Conservation (phyloP, 2,797 vertebrate species). For the Urocyon cinereoargenteus region DNA sequence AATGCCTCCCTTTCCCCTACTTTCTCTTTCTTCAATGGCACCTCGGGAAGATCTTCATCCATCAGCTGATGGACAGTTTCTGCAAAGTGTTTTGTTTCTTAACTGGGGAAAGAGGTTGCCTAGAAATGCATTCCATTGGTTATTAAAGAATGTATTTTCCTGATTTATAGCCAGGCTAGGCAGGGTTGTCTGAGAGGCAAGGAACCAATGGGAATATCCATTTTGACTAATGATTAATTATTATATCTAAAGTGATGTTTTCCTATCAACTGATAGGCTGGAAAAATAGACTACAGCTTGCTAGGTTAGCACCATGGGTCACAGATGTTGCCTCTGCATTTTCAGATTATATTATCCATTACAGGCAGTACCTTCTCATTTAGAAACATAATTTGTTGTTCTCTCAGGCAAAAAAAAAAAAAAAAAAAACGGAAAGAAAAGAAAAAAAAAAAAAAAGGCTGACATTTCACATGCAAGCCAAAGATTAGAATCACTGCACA, state of each 20-base stretch:
- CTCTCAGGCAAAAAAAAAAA: conserved; percentile 36
- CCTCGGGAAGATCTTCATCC: not conserved
- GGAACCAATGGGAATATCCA: conserved; percentile 72
- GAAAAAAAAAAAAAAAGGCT: not conserved
- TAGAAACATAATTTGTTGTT: conserved; percentile 87
- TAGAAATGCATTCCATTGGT: conserved; percentile 79
- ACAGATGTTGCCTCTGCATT: conserved; percentile 81
- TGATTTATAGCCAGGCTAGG: conserved; percentile 84
- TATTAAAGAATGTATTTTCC: conserved; percentile 80
- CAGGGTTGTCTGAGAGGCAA: conserved; percentile 75
- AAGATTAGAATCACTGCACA: conserved; percentile 83
- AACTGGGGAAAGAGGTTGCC: conserved; percentile 60
- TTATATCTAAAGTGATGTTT: conserved; percentile 84
- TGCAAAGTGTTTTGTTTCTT: conserved; percentile 75
- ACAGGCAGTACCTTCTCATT: conserved; percentile 85
- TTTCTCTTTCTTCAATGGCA: not conserved
- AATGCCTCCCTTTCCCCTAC: not conserved
- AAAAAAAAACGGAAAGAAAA: conserved; percentile 34
- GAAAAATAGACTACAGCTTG: conserved; percentile 81
- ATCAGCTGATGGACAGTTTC: not conserved
- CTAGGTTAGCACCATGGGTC: conserved; percentile 83
- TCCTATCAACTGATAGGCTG: conserved; percentile 84
- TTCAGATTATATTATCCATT: conserved; percentile 87
- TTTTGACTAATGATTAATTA: conserved; percentile 86
- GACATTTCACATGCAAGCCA: conserved; percentile 84